phyloP scores from a whole-genome alignment of 2,888 invertebrate species.

The Leptinotarsa haldemani region DNA sequence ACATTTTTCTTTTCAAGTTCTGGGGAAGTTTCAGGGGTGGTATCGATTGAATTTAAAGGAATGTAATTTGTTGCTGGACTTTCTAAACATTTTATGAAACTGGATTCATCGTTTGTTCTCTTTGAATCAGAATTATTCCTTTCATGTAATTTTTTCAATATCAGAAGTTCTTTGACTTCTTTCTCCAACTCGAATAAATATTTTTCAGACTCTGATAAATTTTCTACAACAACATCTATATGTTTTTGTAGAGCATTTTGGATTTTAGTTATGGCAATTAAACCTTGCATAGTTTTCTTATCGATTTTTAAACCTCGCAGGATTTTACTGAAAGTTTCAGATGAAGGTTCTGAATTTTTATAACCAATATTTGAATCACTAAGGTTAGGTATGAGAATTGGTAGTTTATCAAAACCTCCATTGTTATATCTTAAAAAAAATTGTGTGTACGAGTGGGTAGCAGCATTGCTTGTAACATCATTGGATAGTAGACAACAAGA shows the following conservation, averaged over 20 bases:
- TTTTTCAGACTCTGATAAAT: slow-evolving; percentile 58
- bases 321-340: slow-evolving; percentile 56
- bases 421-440: slow-evolving; percentile 72
- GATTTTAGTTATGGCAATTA: slow-evolving; percentile 57
- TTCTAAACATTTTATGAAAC: background rate
- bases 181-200: slow-evolving; percentile 62
- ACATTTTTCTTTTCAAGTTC: background rate
- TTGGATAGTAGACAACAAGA: slow-evolving; percentile 72
- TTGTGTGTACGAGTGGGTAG: slow-evolving; percentile 74
- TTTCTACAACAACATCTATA: slow-evolving; percentile 56
- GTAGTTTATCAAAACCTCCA: slow-evolving; percentile 69
- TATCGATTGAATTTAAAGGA: background rate
- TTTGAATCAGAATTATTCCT: background rate
- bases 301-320: slow-evolving; percentile 54
- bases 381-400: slow-evolving; percentile 67
- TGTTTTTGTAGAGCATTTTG: slow-evolving; percentile 60
- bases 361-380: slow-evolving; percentile 60
- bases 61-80: background rate
- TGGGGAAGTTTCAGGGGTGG: slow-evolving; percentile 7
- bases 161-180: slow-evolving; percentile 57
- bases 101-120: background rate
- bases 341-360: slow-evolving; percentile 56
- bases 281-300: slow-evolving; percentile 51
- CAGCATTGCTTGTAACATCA: slow-evolving; percentile 67
- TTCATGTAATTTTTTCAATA: slow-evolving; percentile 18